Evolutionary conservation across 2,797 vertebrate genomes (phyloP).

Genomic region (Basileuterus tristriatus): DNA sequence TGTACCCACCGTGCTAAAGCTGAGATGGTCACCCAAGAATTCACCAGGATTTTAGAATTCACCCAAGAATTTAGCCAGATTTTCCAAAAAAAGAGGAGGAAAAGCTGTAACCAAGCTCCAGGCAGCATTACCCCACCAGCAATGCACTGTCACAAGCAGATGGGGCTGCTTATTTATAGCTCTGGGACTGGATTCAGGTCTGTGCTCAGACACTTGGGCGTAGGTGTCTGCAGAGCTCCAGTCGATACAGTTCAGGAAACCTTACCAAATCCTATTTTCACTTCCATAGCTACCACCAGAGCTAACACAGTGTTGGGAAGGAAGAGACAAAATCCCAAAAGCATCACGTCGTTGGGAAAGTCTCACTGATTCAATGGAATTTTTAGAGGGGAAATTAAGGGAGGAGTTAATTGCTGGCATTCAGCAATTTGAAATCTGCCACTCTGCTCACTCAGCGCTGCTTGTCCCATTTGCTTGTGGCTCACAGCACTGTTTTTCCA

Average conservation of each 20-base stretch:
- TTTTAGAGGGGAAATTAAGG: not conserved
- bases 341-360: not conserved
- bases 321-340: not conserved
- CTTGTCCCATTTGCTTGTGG: not conserved
- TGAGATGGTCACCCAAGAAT: not conserved
- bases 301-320: not conserved
- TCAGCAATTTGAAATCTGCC: not conserved
- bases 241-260: conserved; percentile 26
- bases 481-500: not conserved
- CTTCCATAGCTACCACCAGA: conserved; percentile 7
- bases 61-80: not conserved
- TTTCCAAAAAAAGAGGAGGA: not conserved
- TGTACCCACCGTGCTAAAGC: accelerated
- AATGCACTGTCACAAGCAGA: conserved; percentile 33
- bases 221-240: conserved; percentile 48
- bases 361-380: not conserved
- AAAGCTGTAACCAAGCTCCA: conserved; percentile 13
- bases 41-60: not conserved
- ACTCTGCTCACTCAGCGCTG: not conserved
- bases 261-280: conserved; percentile 6
- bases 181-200: not conserved
- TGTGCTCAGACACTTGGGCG: conserved; percentile 33
- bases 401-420: not conserved
- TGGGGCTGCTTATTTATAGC: conserved; percentile 57
- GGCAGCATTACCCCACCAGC: not conserved